These are phyloP conservation scores for Barnardius zonarius DNA, from an alignment of 2,113 vertebrate species.

Conservation along the genomic window DNA sequence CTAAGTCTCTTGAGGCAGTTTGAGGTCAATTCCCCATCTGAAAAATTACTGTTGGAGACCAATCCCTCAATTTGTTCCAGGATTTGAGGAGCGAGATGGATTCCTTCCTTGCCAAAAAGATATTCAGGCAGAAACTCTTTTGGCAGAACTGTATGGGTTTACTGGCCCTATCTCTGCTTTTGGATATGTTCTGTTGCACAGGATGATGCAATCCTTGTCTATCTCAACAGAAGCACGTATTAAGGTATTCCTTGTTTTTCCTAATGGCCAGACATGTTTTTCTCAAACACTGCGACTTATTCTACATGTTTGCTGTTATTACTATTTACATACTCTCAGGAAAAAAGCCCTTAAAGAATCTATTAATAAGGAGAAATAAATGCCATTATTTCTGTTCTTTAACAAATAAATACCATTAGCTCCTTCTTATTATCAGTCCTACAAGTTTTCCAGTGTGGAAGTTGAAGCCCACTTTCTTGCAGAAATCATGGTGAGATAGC, in stretches of 20 bases:
- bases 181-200: not conserved
- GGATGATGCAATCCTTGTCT: not conserved
- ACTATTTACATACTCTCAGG: not conserved
- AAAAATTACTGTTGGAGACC: not conserved
- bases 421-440: not conserved
- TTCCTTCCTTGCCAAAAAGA: conserved; percentile 8
- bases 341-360: not conserved
- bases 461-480: not conserved
- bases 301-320: not conserved
- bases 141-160: not conserved
- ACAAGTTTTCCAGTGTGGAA: not conserved
- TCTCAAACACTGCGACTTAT: not conserved
- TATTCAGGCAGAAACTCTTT: not conserved
- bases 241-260: not conserved
- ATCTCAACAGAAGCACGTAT: not conserved
- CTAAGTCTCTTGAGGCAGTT: not conserved
- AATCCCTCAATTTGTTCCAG: not conserved
- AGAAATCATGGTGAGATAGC: not conserved
- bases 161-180: not conserved
- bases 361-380: not conserved
- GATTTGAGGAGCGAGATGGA: not conserved
- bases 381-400: not conserved
- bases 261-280: not conserved
- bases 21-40: conserved; percentile 5
- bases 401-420: not conserved